Evolutionary conservation across 2,113 vertebrate genomes (phyloP), one percentile per base, ranked within the genome.

Genomic region (Apteryx mantelli): DNA sequence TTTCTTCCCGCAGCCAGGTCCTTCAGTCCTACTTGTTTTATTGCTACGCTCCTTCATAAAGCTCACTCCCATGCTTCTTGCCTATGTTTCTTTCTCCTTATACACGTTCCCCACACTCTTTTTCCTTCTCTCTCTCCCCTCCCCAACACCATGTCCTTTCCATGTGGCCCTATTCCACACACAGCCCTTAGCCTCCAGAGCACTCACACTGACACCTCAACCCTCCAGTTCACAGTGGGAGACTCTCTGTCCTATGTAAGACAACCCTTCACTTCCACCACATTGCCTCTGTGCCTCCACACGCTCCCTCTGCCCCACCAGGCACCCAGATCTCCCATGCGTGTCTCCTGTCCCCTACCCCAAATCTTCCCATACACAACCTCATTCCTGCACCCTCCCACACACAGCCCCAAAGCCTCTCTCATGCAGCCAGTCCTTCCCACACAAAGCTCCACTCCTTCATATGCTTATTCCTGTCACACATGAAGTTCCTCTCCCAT

Each of bases 81-180:
- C 61, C n/a, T 44, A 69, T 20, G 6, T 8, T 88, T 83, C 55
- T 78, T 75, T 71, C 86, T 68, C 64, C 9, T 61, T 13, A 46
- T 3, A 64, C 10, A 46, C 38, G 42, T 32, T 80, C 20, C 30
- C 28, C 7, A 9, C 2, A 64, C 1, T 14, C 1, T 0, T 78
- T 44, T 79, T 68, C 53, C 36, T 73, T 48, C 53, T 86, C 58
- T 44, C 55, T 82, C 60, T 70, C 30, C 13, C 15, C 12, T 89
- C 70, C 44, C 69, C 75, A 93, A 69, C 11, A 76, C 16, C 7
- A 6, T 1, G 2, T 46, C 22, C 20, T 53, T 46, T 85, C 63
- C 63, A 52, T 1, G 0, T 3, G 20, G 25, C 12, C 15, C 56
- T 82, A 22, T 52, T 38, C 22, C 61, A 68, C 4, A 28, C 11